These are phyloP conservation scores for Platichthys flesus DNA, from an alignment of 2,113 vertebrate genomes.

Conservation along the genomic window DNA sequence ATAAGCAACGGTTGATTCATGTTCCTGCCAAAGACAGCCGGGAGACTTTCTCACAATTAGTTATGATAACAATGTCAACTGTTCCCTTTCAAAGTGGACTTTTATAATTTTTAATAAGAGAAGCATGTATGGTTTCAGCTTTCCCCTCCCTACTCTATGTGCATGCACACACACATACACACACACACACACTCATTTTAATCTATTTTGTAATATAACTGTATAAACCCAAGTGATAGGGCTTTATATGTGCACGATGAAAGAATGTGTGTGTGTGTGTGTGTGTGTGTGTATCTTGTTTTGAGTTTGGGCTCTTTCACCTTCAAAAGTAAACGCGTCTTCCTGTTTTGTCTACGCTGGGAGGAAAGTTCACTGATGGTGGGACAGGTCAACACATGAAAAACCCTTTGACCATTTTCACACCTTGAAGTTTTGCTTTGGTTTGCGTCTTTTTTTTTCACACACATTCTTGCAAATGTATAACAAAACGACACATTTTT, in stretches of 20 bases:
- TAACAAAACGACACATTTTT: neutral
- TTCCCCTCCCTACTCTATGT: neutral
- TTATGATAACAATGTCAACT: conserved; percentile 34
- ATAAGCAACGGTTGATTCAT: conserved; percentile 65
- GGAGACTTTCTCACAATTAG: conserved; percentile 11
- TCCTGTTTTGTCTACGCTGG: conserved; percentile 60
- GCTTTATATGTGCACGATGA: neutral
- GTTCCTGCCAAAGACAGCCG: conserved; percentile 55
- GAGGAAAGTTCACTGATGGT: conserved; percentile 6
- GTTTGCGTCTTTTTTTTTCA: neutral
- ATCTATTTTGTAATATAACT: conserved; percentile 9
- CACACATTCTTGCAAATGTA: neutral
- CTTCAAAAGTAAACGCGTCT: conserved; percentile 49
- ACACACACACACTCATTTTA: neutral
- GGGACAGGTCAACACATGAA: conserved; percentile 4
- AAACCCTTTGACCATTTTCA: neutral
- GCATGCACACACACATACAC: neutral
- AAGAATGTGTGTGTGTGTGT: neutral
- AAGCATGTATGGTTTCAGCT: neutral
- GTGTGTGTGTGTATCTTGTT: conserved; percentile 1
- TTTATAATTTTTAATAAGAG: conserved; percentile 34
- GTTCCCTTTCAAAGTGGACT: conserved; percentile 1
- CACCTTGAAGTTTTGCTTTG: neutral
- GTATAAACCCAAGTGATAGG: neutral
- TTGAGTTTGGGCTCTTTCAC: conserved; percentile 11